Evolutionary conservation across 2,113 vertebrate genomes (phyloP), one percentile per base, ranked within the genome.

Genomic region (Rhabdomys dilectus): DNA sequence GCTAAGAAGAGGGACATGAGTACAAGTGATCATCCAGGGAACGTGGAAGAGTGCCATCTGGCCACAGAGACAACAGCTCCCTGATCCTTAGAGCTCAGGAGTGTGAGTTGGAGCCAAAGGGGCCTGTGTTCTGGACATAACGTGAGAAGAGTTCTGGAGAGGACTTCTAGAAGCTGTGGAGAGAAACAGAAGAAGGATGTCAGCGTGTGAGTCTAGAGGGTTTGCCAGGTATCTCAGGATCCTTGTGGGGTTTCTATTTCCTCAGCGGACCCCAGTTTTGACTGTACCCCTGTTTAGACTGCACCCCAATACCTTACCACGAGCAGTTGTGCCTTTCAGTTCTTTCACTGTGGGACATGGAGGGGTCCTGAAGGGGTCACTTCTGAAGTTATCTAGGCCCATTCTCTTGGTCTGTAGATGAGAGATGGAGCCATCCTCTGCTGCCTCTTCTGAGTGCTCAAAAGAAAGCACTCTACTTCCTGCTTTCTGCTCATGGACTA

Each of bases 21-120:
- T 77, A 75, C 62, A 51, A 60, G 97, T 75, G 95, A 72, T 29
- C 94, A 88, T 96, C 86, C 88, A 95, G 96, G 90, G 98, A 97
- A 94, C 72, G 86, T 34, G 58, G 31, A 58, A 62, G 51, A 53
- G 89, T 93, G 3, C 45, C 5, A 84, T 48, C 53, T 45, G 58
- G 87, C 72, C 76, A 91, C 92, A 0, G 0, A 72, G 93, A 91
- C 91, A 84, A 34, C 34, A 91, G 73, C 34, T n/a, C 86, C 15
- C 85, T 94, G 96, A 92, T 98, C 98, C 98, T 99, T 99, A 99
- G 97, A 99, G 99, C 98, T 99, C 99, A 0, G 99, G 99, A 17
- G 99, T 99, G 96, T 99, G 99, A 34, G 99, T 99, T 81, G 99
- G 99, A 98, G 99, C 99, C 98, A 99, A 98, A 87, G 99, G 99